These are phyloP conservation scores for Sturnus vulgaris DNA, from an alignment of 2,113 vertebrate genomes.

Conservation along the genomic window DNA sequence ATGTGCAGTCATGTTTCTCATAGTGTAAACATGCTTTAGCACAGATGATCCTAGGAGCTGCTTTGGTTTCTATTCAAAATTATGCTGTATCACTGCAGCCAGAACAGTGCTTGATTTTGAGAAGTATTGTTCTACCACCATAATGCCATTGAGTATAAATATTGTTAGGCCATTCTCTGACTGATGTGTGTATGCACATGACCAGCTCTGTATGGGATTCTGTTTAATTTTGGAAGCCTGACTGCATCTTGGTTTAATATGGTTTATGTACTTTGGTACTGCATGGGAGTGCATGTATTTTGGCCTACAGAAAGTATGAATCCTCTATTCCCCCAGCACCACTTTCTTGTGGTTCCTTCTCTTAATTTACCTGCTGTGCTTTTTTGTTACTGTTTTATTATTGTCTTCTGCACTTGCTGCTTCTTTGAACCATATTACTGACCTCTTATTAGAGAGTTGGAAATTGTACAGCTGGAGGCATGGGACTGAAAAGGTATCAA, in stretches of 20 bases:
- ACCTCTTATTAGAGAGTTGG: not conserved
- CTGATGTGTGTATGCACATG: not conserved
- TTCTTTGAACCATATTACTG: not conserved
- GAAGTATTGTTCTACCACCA: not conserved
- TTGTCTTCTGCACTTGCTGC: not conserved
- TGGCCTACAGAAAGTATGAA: not conserved
- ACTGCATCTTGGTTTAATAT: not conserved
- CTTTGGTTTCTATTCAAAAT: not conserved
- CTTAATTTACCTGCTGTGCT: not conserved
- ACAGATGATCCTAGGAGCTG: not conserved
- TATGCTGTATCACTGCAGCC: not conserved
- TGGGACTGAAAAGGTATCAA: not conserved
- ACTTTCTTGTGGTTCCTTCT: not conserved
- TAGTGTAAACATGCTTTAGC: not conserved
- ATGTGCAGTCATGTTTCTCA: not conserved
- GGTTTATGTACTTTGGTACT: not conserved
- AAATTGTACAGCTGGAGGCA: not conserved
- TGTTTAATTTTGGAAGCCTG: not conserved
- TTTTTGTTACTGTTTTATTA: not conserved
- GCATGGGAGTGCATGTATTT: not conserved
- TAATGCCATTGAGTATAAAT: not conserved
- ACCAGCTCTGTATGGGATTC: not conserved
- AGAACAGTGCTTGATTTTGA: not conserved
- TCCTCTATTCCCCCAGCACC: not conserved
- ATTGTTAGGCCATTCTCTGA: rapidly evolving